A percentile compares a stretch with the other conserved stretches of the same genome.
These are phyloP conservation scores for Agrilus mali DNA, from an alignment of 2,888 invertebrate species.

Conservation along the genomic window DNA sequence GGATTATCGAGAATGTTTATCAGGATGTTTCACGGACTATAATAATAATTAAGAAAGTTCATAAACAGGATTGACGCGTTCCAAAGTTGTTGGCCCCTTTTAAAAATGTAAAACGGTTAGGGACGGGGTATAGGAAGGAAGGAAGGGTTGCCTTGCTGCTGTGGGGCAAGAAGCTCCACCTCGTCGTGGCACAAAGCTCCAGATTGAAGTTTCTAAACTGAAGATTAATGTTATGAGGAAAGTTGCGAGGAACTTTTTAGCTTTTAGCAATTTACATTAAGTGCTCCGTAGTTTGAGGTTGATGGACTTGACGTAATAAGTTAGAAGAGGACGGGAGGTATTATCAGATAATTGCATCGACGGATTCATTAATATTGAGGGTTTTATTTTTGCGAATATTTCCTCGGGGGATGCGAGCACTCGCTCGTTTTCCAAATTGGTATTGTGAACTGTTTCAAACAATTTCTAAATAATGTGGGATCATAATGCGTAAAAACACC, in stretches of 20 bases:
- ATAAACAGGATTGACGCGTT: no score
- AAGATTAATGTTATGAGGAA: conserved; percentile 25
- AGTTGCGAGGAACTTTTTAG: conserved; percentile 23
- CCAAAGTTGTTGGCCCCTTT: no score
- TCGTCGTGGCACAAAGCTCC: conserved; percentile 7
- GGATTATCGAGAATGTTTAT: no score
- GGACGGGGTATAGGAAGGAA: not conserved
- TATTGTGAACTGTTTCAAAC: no score
- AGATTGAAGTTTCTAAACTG: conserved; percentile 15
- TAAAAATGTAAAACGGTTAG: no score
- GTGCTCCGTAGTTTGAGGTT: conserved; percentile 20
- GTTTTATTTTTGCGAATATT: conserved; percentile 5
- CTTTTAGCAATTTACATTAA: conserved; percentile 26
- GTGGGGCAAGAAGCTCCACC: conserved; percentile 1
- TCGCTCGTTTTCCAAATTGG: no score
- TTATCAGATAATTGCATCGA: conserved; percentile 20
- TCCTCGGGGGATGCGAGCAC: conserved; percentile 3
- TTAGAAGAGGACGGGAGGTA: conserved; percentile 10
- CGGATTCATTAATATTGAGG: conserved; percentile 17
- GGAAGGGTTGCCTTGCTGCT: not conserved
- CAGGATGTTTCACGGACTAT: no score
- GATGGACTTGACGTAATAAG: conserved; percentile 18
- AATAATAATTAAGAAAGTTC: no score
- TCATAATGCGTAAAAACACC: no score
- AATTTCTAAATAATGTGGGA: no score